Evolutionary conservation across 2,113 vertebrate genomes (phyloP), one percentile per base, ranked within the genome.

Genomic region (Trematocara macrostoma): DNA sequence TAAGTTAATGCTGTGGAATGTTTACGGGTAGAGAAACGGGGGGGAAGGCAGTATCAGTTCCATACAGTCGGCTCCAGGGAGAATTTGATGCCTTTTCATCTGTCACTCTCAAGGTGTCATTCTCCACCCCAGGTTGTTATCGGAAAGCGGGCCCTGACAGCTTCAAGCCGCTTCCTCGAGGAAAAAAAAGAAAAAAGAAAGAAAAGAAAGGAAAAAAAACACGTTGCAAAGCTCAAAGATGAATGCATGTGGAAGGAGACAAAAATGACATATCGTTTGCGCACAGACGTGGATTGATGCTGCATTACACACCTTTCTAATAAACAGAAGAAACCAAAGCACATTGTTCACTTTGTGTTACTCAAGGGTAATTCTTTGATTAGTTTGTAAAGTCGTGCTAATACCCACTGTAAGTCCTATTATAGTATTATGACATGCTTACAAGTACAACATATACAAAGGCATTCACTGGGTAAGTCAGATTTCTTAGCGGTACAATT

Each of bases 71-170:
- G 97, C 96, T 96, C 96, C 87, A 87, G 90, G 93, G 97, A 97
- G 96, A 96, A 97, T 96, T 96, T 96, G 95, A 93, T 93, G 96
- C 91, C 96, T 96, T 97, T 98, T 97, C 97, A 96, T 96, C 53
- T 95, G 97, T 97, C 97, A 97, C 95, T 95, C 96, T 95, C 95
- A 97, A 98, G 96, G 94, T 97, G 97, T 96, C 96, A 96, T 96
- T 97, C 95, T 96, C 96, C 96, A 96, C 97, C 97, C 96, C 95
- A 95, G 94, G 93, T 96, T 95, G 97, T 97, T 97, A 97, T 98
- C 97, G 83, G 93, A 93, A 93, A 93, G 91, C 94, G 94, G 91
- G 92, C 96, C 94, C 94, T 97, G 97, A 97, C 97, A 97, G 97
- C 96, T 97, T 95, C 95, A 96, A 96, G 95, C 90, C 86, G 96